Evolutionary conservation across 2,113 vertebrate genomes (phyloP).

Genomic region (Apodemus sylvaticus): DNA sequence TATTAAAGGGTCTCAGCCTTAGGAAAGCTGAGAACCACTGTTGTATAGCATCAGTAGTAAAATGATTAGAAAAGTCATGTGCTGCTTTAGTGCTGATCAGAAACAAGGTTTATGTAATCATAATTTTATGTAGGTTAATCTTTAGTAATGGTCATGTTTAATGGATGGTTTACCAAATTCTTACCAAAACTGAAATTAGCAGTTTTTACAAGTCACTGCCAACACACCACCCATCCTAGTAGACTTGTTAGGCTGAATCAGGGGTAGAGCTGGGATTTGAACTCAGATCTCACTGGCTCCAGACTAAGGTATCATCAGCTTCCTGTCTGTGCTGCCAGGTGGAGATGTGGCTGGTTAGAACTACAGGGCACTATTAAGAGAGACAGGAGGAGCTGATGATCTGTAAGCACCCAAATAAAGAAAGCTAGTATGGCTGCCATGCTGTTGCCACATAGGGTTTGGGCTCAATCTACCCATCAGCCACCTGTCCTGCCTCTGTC

Average conservation of each 20-base stretch:
- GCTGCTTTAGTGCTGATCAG: neutral
- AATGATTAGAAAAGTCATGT: constrained; percentile 28
- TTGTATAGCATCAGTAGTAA: neutral
- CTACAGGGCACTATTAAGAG: neutral
- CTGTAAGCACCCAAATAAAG: neutral
- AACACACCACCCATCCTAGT: fast-evolving
- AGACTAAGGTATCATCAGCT: neutral
- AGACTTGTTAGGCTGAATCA: neutral
- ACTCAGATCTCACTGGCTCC: neutral
- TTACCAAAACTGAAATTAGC: neutral
- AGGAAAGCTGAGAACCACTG: neutral
- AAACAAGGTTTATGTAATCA: constrained; percentile 11
- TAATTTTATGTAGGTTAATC: constrained; percentile 17
- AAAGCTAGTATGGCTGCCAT: neutral
- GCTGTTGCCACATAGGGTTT: neutral
- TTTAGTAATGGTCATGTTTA: constrained; percentile 28
- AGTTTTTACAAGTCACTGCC: neutral
- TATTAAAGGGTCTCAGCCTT: neutral
- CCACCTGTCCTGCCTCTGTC: neutral
- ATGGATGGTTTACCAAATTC: neutral
- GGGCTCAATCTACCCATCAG: neutral
- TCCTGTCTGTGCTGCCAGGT: neutral
- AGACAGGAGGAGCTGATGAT: neutral
- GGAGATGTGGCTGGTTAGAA: neutral
- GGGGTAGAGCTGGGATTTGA: neutral